Evolutionary conservation across 2,888 invertebrate species (phyloP), one percentile per base, ranked within the genome.

Genomic region (Chalcis sispes): DNA sequence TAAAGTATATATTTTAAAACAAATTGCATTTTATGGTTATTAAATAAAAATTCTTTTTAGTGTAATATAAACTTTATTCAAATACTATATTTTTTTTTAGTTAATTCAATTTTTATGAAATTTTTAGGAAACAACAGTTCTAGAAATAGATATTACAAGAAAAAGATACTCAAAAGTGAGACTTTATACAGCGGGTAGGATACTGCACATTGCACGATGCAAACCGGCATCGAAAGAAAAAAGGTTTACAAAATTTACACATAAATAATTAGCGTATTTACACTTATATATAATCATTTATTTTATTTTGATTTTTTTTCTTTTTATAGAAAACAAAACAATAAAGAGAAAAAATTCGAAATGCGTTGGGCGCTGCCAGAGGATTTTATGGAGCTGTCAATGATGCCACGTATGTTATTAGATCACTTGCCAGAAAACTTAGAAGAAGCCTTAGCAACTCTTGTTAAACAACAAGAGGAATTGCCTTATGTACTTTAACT

Each of bases 361-460:
- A 95, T 95, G 92, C 90, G 94, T 52, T 96, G 96, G 96, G 94
- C 94, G 2, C 90, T 92, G 71, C 91, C 95, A 0, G 95, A 95
- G 85, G 94, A 95, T 86, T 96, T 96, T 88, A 92, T 92, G 90
- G 94, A 95, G 85, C 90, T 97, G 67, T 91, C 94, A 81, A 94
- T 97, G 66, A 95, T 95, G 92, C 95, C 95, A 5, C 91, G 94
- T 62, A 96, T 96, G 95, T 86, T 96, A 3, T 90, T 95, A 0
- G 96, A 97, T 88, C 97, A 97, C 87, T 89, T 96, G 61, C 96
- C 97, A 0, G 94, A 95, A 85, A 94, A 93, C 85, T 93, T 96
- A 20, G 91, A 93, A 81, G 90, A 92, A 80, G 94, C 95, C 25
- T 89, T 96, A 65, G 91, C 92, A 65, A 92, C 92, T 0, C 90